These are phyloP conservation scores for Sebastes oblongus DNA, from an alignment of 2,797 vertebrate species.

Conservation along the genomic window DNA sequence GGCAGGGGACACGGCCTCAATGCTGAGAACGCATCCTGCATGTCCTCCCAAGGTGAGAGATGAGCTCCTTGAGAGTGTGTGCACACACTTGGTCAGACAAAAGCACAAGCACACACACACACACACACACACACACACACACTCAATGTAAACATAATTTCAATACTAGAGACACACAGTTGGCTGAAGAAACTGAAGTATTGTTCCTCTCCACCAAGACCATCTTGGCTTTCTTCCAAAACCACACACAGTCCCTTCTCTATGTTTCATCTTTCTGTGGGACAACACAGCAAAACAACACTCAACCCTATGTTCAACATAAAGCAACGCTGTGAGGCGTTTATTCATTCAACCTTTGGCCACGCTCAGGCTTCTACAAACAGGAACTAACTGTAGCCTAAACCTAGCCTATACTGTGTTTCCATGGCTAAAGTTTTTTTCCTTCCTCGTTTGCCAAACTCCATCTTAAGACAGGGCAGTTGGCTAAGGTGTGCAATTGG, in stretches of 20 bases:
- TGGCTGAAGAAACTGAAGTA: not conserved
- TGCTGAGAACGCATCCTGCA: constrained; percentile 41
- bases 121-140: not conserved
- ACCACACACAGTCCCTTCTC: not conserved
- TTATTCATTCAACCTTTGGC: constrained; percentile 37
- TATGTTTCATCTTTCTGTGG: not conserved
- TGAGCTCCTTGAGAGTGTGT: constrained; percentile 38
- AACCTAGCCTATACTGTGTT: constrained; percentile 49
- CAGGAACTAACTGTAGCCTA: constrained; percentile 47
- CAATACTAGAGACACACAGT: not conserved
- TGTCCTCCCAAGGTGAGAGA: constrained; percentile 54
- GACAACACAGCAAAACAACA: not conserved
- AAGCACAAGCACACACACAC: not conserved
- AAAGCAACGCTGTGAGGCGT: constrained; percentile 15
- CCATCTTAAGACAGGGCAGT: constrained; percentile 49
- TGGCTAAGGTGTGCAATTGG: constrained; percentile 73
- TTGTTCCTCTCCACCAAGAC: not conserved
- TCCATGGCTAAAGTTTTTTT: constrained; percentile 68
- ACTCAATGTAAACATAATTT: not conserved
- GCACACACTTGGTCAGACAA: constrained; percentile 5
- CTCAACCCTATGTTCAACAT: constrained; percentile 10
- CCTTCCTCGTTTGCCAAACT: constrained; percentile 65
- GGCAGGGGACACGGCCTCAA: constrained; percentile 35
- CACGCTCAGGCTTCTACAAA: constrained; percentile 38
- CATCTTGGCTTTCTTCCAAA: constrained; percentile 8